Evolutionary conservation across 2,797 vertebrate species (phyloP), one percentile per base, ranked within the genome.

Genomic region (Sparus aurata): DNA sequence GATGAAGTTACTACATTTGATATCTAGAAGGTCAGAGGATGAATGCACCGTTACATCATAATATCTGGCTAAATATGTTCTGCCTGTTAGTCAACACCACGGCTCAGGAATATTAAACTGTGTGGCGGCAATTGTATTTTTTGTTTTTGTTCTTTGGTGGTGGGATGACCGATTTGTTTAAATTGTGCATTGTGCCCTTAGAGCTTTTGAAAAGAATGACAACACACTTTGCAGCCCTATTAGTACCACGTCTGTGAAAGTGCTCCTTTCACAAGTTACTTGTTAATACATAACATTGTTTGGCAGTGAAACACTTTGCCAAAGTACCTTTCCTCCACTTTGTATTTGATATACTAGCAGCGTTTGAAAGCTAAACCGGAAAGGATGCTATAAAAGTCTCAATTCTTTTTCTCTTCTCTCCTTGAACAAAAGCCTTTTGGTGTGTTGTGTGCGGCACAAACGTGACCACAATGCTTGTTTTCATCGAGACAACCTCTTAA

Each of bases 401-500:
- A 20, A 12, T 55, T 73, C 2, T n/a, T 60, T 77, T 50, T 79
- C 59, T 52, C 41, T 57, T 34, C 8, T 34, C 34, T 34, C 34
- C 46, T 52, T n/a, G 18, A 64, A n/a, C 22, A 75, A 61, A 73
- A 17, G 25, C 54, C 12, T 61, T 61, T 27, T 67, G 55, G 13
- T 73, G 76, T 53, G 16, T 20, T 68, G 55, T 62, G 63, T 73
- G 61, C 17, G 15, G 22, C 23, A 23, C n/a, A 74, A 74, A 75
- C 30, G 34, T 65, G 73, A 54, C 76, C 70, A 46, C 57, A n/a
- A 23, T 55, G 61, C 76, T 63, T 69, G 58, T 55, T 47, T 50
- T 69, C 64, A 88, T 79, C n/a, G 60, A 87, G 79, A 76, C 68
- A 55, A 54, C 70, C 53, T 83, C 70, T 65, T 85, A 80, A 90